These are phyloP conservation scores for Odontocolon sp. DNA, from an alignment of 2,888 invertebrate genomes.

Conservation along the genomic window DNA sequence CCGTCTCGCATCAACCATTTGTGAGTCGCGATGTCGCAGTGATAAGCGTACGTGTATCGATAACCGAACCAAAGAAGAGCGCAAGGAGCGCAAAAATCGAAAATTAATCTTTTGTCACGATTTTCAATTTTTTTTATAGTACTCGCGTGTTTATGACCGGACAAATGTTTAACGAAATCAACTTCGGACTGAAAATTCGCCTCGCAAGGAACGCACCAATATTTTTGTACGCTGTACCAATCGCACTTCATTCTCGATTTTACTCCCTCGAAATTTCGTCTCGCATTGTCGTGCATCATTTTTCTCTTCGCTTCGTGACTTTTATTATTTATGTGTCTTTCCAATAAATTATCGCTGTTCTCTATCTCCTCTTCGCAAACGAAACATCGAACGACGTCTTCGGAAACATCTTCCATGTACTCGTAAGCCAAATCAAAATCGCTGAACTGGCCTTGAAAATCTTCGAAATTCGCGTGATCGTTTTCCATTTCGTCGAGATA, in stretches of 20 bases:
- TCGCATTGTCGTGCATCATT: not conserved
- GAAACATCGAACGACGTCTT: slow-evolving; percentile 61
- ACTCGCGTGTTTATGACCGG: not conserved
- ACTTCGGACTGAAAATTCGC: not conserved
- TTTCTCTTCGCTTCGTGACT: not conserved
- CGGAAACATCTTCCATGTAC: slow-evolving; percentile 63
- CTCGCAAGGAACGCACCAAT: slow-evolving; percentile 56
- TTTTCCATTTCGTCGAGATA: slow-evolving; percentile 62
- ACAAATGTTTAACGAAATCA: slow-evolving; percentile 40
- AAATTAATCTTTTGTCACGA: slow-evolving; percentile 5
- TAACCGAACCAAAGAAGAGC: slow-evolving; percentile 57
- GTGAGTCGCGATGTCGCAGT: slow-evolving; percentile 43
- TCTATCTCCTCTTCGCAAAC: slow-evolving; percentile 58
- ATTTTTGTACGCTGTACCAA: slow-evolving; percentile 53
- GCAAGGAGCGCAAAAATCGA: slow-evolving; percentile 57
- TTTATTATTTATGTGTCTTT: no score
- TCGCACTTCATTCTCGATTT: slow-evolving; percentile 17
- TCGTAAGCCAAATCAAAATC: slow-evolving; percentile 65
- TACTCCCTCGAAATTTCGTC: not conserved
- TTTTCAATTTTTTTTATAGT: not conserved
- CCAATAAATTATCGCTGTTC: slow-evolving; percentile 48
- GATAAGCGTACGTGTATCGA: slow-evolving; percentile 42
- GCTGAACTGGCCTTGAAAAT: slow-evolving; percentile 63
- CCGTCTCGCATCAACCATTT: slow-evolving; percentile 30
- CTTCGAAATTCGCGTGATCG: slow-evolving; percentile 51